These are phyloP conservation scores for Ypsolopha sequella DNA, from an alignment of 2,888 invertebrate species.

Conservation along the genomic window DNA sequence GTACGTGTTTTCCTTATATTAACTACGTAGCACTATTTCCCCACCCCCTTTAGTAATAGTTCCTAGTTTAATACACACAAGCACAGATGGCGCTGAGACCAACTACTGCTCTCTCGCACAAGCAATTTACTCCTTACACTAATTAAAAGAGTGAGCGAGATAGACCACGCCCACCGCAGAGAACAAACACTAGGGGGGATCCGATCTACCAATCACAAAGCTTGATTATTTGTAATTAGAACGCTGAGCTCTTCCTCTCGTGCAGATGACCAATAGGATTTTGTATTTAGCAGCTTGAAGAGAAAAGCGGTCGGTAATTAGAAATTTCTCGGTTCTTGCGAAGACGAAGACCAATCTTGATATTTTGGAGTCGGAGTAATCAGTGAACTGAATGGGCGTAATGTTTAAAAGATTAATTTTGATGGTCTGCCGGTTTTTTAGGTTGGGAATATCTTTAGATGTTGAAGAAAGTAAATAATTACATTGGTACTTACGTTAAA, in stretches of 20 bases:
- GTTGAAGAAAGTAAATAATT: no score
- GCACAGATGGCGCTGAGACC: constrained; percentile 59
- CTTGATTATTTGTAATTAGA: constrained; percentile 73
- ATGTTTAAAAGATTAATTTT: constrained; percentile 6
- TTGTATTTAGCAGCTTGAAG: constrained; percentile 46
- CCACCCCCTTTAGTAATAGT: constrained; percentile 41
- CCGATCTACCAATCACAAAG: constrained; percentile 48
- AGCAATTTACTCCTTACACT: constrained; percentile 72
- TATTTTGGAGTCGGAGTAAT: constrained; percentile 40
- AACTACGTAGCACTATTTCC: constrained; percentile 62
- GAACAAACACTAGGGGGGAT: constrained; percentile 67
- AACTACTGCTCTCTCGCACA: constrained; percentile 63
- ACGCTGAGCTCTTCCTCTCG: constrained; percentile 54
- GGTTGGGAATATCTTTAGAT: not conserved
- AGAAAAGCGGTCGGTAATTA: constrained; percentile 32
- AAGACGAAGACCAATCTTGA: constrained; percentile 20
- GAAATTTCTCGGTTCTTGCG: constrained; percentile 7
- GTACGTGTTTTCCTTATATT: constrained; percentile 67
- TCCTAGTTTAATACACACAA: constrained; percentile 43
- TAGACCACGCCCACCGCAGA: constrained; percentile 55
- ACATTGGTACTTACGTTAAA: no score
- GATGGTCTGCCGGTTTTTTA: not conserved
- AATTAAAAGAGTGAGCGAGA: constrained; percentile 70
- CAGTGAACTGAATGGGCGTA: constrained; percentile 37
- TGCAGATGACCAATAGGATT: constrained; percentile 64